A percentile compares a stretch with the other conserved stretches of the same genome.
Evolutionary conservation across 2,888 invertebrate genomes (phyloP).

Genomic region (Aquatica leii): DNA sequence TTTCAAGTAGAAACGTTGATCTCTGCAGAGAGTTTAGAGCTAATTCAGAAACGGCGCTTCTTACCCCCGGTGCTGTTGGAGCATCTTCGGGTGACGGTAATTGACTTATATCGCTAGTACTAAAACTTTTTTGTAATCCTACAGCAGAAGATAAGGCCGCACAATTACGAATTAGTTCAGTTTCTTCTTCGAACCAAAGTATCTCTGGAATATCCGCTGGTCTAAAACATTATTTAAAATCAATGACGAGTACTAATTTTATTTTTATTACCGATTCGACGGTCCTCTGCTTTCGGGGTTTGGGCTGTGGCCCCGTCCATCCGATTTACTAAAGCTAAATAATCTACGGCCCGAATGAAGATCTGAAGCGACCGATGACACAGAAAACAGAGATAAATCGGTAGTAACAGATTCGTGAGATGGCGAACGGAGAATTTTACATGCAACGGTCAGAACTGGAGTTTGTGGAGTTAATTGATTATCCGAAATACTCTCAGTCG

Average conservation of each 20-base stretch:
- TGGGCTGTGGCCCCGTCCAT: constrained; percentile 73
- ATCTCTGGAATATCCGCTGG: constrained; percentile 71
- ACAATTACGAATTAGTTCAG: constrained; percentile 80
- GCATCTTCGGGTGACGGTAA: constrained; percentile 64
- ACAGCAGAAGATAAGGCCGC: constrained; percentile 81
- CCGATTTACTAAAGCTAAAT: constrained; percentile 64
- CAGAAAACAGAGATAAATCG: constrained; percentile 80
- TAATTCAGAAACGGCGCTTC: constrained; percentile 65
- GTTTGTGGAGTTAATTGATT: constrained; percentile 59
- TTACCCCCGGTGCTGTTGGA: constrained; percentile 53
- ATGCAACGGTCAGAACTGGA: constrained; percentile 64
- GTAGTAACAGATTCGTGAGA: constrained; percentile 87
- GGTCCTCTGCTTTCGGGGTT: constrained; percentile 68
- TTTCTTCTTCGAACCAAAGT: constrained; percentile 77
- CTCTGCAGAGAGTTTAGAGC: constrained; percentile 67
- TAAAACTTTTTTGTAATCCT: constrained; percentile 85
- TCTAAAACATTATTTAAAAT: constrained; percentile 52
- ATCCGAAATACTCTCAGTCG: constrained; percentile 43
- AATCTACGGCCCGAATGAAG: constrained; percentile 59
- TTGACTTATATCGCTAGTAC: constrained; percentile 79
- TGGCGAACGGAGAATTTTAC: constrained; percentile 77
- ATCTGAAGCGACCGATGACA: constrained; percentile 68
- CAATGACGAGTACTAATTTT: neutral
- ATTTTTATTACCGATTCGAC: constrained; percentile 25
- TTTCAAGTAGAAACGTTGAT: constrained; percentile 64